These are phyloP conservation scores for Apamea epomidion DNA, from an alignment of 2,888 invertebrate genomes.

Conservation along the genomic window DNA sequence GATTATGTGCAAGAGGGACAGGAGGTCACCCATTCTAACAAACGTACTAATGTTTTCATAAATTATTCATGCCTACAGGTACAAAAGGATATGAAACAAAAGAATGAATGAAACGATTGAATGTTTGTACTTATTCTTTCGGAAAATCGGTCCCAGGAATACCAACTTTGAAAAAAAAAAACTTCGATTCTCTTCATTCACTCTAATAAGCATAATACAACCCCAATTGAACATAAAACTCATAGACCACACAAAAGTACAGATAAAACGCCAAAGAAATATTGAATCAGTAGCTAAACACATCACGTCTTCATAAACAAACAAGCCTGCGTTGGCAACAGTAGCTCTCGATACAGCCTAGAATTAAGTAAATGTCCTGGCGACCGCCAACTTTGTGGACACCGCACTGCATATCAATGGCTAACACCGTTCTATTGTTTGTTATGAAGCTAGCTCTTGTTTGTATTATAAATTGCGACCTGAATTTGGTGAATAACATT, in stretches of 20 bases:
- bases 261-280: slow-evolving; percentile 30
- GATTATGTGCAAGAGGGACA: not conserved
- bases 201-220: not conserved
- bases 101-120: not conserved
- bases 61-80: not conserved
- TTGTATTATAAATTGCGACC: slow-evolving; percentile 63
- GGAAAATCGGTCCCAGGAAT: not conserved
- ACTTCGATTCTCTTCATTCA: not conserved
- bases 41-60: not conserved
- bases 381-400: slow-evolving; percentile 71
- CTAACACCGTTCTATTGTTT: slow-evolving; percentile 66
- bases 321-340: slow-evolving; percentile 70
- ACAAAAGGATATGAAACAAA: not conserved
- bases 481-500: slow-evolving; percentile 52
- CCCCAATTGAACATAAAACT: not conserved
- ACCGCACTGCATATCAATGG: slow-evolving; percentile 77
- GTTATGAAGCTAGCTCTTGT: slow-evolving; percentile 60
- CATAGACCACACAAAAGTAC: not conserved
- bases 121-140: not conserved
- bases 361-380: slow-evolving; percentile 70
- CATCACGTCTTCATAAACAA: slow-evolving; percentile 76
- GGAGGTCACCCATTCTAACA: not conserved
- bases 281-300: slow-evolving; percentile 65
- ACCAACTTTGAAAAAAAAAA: not conserved
- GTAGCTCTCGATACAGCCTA: slow-evolving; percentile 63